Evolutionary conservation across 2,797 vertebrate species (phyloP).

Genomic region (Malacoraja senta): DNA sequence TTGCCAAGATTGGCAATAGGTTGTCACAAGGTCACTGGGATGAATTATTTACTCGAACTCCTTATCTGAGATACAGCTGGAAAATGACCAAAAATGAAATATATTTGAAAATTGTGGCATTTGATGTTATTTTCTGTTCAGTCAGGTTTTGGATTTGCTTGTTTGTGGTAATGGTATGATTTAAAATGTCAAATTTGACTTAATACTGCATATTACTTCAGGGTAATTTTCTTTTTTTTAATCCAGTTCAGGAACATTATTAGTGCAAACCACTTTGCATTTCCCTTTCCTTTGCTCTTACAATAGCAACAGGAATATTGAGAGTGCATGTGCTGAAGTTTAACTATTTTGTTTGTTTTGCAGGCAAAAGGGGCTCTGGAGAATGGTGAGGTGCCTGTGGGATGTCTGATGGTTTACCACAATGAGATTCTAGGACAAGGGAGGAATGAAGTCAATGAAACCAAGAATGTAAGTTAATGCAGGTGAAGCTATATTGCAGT

Average conservation of each 20-base stretch:
- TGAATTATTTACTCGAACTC: no score
- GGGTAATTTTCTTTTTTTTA: neutral
- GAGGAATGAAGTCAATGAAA: slow-evolving; percentile 86
- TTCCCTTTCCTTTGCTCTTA: neutral
- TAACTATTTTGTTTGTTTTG: slow-evolving; percentile 36
- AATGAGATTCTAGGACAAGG: slow-evolving; percentile 70
- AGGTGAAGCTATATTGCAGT: no score
- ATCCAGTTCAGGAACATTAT: neutral
- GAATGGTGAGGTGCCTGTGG: slow-evolving; percentile 82
- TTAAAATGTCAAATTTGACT: neutral
- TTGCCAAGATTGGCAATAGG: neutral
- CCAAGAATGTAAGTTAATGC: slow-evolving; percentile 73
- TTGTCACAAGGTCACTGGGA: neutral
- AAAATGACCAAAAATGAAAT: no score
- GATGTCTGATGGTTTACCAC: slow-evolving; percentile 81
- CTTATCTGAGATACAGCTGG: neutral
- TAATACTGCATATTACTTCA: neutral
- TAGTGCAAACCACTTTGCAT: slow-evolving; percentile 2
- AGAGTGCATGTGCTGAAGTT: neutral
- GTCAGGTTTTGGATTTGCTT: neutral
- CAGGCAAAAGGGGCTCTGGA: slow-evolving; percentile 77
- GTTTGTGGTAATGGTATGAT: neutral
- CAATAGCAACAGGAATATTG: neutral
- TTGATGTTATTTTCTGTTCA: neutral
- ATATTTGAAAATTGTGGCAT: neutral